Evolutionary conservation across 2,113 vertebrate genomes (phyloP).

Genomic region (Phyllostomus hastatus): DNA sequence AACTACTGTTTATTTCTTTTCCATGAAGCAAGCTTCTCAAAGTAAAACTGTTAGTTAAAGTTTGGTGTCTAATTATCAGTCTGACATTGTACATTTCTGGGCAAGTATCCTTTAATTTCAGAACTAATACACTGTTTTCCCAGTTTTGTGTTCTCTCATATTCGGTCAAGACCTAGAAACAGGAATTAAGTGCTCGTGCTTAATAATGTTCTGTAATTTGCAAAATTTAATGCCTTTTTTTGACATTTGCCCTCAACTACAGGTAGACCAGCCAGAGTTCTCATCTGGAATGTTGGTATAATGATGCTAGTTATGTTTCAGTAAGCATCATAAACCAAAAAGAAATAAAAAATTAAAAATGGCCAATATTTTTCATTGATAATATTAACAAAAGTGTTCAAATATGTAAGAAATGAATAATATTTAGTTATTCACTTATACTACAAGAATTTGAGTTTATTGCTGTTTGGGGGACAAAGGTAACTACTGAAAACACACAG

Average conservation of each 20-base stretch:
- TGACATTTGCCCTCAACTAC: not conserved
- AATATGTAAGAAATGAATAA: not conserved
- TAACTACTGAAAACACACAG: not conserved
- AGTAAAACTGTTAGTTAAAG: not conserved
- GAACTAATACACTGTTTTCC: not conserved
- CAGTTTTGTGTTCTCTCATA: not conserved
- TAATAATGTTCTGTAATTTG: not conserved
- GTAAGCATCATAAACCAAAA: not conserved
- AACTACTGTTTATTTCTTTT: conserved; percentile 7
- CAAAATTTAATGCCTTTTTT: not conserved
- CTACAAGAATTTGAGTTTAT: not conserved
- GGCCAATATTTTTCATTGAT: not conserved
- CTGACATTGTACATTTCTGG: not conserved
- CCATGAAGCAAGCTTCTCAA: conserved; percentile 3
- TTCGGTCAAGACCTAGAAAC: not conserved
- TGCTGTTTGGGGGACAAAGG: not conserved
- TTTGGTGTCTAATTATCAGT: not conserved
- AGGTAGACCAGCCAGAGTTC: not conserved
- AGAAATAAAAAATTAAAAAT: not conserved
- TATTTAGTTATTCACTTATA: not conserved
- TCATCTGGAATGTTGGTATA: not conserved
- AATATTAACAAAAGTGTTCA: not conserved
- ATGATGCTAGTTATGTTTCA: not conserved
- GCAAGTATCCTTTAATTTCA: not conserved
- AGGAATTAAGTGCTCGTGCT: not conserved